Evolutionary conservation across 92 coral and sea anemone species (phyloP).

Genomic region (Chrysogorgia sp.): DNA sequence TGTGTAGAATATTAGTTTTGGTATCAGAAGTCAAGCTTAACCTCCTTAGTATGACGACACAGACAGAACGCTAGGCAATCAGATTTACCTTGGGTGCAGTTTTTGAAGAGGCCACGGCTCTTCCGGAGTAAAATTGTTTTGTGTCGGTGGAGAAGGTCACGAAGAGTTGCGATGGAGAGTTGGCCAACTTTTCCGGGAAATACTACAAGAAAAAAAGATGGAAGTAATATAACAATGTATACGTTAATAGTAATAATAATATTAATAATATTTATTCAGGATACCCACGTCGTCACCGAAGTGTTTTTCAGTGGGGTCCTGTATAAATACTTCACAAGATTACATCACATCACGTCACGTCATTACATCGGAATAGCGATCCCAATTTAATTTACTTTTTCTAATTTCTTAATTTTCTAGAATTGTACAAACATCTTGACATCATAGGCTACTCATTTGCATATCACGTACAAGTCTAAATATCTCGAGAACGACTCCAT

Average conservation of each 20-base stretch:
- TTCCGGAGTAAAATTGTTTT: conserved; percentile 64
- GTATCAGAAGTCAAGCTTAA: no score
- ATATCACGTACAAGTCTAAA: no score
- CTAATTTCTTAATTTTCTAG: no score
- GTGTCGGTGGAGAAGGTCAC: conserved; percentile 88
- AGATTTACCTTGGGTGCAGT: conserved; percentile 58
- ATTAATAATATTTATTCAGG: not conserved
- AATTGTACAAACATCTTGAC: no score
- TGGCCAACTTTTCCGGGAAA: conserved; percentile 88
- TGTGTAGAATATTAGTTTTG: no score
- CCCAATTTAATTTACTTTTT: no score
- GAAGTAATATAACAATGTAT: not conserved
- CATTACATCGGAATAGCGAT: no score
- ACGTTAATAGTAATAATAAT: not conserved
- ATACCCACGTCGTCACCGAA: no score
- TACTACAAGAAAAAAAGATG: conserved; percentile 57
- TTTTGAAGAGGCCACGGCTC: conserved; percentile 83
- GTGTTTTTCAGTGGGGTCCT: not conserved
- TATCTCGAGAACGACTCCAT: no score
- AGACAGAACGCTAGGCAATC: not conserved
- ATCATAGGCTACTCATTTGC: no score
- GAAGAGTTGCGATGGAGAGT: conserved; percentile 89
- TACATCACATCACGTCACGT: no score
- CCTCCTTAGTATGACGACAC: not conserved
- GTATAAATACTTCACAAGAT: no score